Evolutionary conservation across 1,140 invertebrate species (phyloP), one percentile per base, ranked within the genome.

Genomic region (Halyomorpha halys): DNA sequence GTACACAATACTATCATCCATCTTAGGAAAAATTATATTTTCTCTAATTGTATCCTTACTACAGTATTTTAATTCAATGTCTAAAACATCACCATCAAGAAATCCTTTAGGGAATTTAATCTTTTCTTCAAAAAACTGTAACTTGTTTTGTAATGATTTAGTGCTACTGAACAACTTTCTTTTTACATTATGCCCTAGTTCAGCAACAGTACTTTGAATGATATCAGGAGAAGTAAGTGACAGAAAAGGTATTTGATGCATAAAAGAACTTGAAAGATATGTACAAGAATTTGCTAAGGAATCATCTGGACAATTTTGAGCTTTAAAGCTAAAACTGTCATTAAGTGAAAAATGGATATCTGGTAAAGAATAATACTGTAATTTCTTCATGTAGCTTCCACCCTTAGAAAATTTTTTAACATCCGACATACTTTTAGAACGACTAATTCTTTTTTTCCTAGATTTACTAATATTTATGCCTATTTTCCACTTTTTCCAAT

Each of bases 151-250:
- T 56, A 80, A 70, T 21, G 74, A 76, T 65, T 76, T 78, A 67
- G 77, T 80, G 65, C 78, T 76, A 14, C 72, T 73, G 68, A 68
- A 77, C 11, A 79, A 71, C 72, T 79, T 80, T 61, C 76, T 77
- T 1, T 76, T 73, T 16, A 80, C 73, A 30, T 76, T 76, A 19
- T 73, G 70, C 53, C 77, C 74, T 14, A 80, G 66, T 34, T 77
- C 79, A 71, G 79, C 77, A 14, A 80, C 68, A n/a, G 78, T 74
- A 70, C 79, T 68, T 11, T 71, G 70, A 54, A 70, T 68, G 15
- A 69, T 62, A 53, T 71, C 70, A 21, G 70, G 67, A 30, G 68
- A 68, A 25, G 70, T 49, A 13, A 70, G 47, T 14, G 67, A 64
- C 27, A 71, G 61, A 65, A 71, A 70, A 51, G 68, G 68, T 25